Evolutionary conservation across 2,888 invertebrate species (phyloP), one percentile per base, ranked within the genome.

Genomic region (Drosophila anomalata): DNA sequence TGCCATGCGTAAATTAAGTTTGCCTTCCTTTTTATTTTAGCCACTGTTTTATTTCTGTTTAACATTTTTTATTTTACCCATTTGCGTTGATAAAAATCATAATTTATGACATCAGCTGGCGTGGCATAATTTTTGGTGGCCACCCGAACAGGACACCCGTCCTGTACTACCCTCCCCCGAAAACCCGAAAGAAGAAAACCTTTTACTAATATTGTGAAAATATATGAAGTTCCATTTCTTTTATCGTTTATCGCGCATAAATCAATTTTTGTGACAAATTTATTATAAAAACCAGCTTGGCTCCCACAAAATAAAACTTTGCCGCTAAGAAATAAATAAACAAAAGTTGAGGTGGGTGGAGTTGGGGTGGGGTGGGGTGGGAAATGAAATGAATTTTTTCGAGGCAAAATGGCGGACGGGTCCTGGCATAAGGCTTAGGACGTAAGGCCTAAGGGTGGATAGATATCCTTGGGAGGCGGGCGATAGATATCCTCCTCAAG

Each of bases 11-110:
- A 87, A 85, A 85, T 85, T 78, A 85, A 85, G 70, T 73, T 77
- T 76, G 72, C 71, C 73, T 71, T 61, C 60, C 46, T 72, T 77
- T 72, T 72, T 65, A 69, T 60, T 61, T 69, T 51, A 55, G 73
- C 56, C 51, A 41, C 59, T 72, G 71, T 68, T 53, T 69, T 65
- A 46, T 60, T 68, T 68, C 41, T 56, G 57, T 72, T 46, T 63
- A 66, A 74, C 62, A 52, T 70, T 82, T 86, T 89, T 84, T 83
- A 76, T 79, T 83, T 79, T 79, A 83, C 84, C 72, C 76, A 80
- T 86, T 86, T 88, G 84, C 65, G 76, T 82, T 87, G 90, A 91
- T 90, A 90, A 87, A 80, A 89, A 91, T 90, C 90, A 90, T 90
- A 90, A 91, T 90, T 90, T 90, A 90, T 90, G 90, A 87, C 90